A percentile compares a stretch with the other conserved stretches of the same genome.
phyloP scores from a whole-genome alignment of 2,113 vertebrate genomes.

The Eulacestoma nigropectus region DNA sequence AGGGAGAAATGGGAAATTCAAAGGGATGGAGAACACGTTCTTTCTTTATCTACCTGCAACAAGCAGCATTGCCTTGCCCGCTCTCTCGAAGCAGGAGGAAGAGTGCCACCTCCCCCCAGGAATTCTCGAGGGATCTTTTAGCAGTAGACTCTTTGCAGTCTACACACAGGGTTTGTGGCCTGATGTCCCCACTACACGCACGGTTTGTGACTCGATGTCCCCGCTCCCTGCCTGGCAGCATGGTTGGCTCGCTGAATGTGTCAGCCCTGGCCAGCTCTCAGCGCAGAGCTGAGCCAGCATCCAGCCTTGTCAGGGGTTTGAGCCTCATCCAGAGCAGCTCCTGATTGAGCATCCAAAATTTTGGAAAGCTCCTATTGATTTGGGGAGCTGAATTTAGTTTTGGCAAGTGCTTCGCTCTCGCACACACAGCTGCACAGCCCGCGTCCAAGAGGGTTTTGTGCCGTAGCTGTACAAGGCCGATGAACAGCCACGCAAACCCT shows the following conservation, averaged over 20 bases:
- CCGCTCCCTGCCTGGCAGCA: neutral
- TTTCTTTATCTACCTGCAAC: neutral
- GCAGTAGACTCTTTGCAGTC: neutral
- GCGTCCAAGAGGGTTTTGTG: neutral
- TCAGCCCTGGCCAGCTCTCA: neutral
- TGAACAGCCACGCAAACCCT: neutral
- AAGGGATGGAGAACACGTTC: neutral
- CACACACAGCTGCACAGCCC: neutral
- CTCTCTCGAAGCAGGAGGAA: neutral
- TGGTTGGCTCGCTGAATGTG: fast-evolving
- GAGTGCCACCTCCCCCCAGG: neutral
- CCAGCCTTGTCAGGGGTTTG: neutral
- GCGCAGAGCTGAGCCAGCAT: neutral
- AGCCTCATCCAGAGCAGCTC: neutral
- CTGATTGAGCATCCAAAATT: neutral
- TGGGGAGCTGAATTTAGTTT: neutral
- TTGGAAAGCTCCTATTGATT: neutral
- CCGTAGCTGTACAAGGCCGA: fast-evolving
- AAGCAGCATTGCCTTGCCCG: neutral
- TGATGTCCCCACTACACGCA: neutral
- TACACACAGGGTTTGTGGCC: fast-evolving
- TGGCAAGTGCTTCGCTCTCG: neutral
- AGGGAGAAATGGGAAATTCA: neutral
- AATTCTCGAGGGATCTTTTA: neutral
- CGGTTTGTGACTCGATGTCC: neutral